Conservation (phyloP, 2,888 invertebrate genomes). For the Leptinotarsa peninsularis region DNA sequence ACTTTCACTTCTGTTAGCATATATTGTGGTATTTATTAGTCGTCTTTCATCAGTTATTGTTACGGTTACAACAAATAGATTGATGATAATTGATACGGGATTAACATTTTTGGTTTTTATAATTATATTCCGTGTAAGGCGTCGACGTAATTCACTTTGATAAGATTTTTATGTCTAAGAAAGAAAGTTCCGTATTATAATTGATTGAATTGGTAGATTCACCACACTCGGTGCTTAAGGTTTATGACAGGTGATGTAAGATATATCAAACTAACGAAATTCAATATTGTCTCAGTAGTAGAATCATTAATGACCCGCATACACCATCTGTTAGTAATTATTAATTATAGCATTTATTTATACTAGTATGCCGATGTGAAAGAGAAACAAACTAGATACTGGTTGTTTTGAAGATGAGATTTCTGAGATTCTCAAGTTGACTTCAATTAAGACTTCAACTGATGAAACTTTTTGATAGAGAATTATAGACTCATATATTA, state of each 20-base stretch:
- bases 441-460: too few relatives aligned
- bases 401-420: too few relatives aligned
- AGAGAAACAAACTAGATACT: too few relatives aligned
- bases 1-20: slow-evolving; percentile 13
- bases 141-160: neutral
- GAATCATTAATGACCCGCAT: too few relatives aligned
- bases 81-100: slow-evolving; percentile 6
- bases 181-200: slow-evolving; percentile 11
- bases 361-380: too few relatives aligned
- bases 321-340: too few relatives aligned
- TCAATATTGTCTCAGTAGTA: too few relatives aligned
- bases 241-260: neutral
- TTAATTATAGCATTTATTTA: too few relatives aligned
- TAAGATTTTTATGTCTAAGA: neutral
- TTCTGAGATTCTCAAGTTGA: too few relatives aligned
- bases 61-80: neutral
- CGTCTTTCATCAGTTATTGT: neutral
- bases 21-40: neutral
- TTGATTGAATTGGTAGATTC: neutral
- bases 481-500: too few relatives aligned
- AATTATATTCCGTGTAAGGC: neutral
- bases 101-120: neutral
- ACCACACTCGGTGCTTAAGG: neutral
- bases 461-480: too few relatives aligned
- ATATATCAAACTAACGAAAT: neutral